phyloP scores from a whole-genome alignment of 2,888 invertebrate genomes.

The Cantharis flavilabris region DNA sequence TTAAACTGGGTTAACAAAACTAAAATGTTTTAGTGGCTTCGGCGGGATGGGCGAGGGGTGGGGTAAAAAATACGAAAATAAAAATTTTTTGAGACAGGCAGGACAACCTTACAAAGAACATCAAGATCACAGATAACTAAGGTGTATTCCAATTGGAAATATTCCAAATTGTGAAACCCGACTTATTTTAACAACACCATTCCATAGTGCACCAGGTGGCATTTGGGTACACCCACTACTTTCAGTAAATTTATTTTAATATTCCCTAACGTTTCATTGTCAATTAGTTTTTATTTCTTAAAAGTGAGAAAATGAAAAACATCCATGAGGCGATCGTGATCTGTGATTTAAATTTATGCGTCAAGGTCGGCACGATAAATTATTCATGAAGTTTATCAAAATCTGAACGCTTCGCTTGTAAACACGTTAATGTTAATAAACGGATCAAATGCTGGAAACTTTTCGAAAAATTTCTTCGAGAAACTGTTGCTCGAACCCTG shows the following conservation, averaged over 20 bases:
- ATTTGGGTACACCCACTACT: slow-evolving; percentile 18
- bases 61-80: not conserved
- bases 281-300: not conserved
- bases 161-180: slow-evolving; percentile 35
- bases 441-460: not conserved
- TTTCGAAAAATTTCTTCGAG: not conserved
- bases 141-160: slow-evolving; percentile 34
- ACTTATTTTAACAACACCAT: slow-evolving; percentile 29
- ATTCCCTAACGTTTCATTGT: not conserved
- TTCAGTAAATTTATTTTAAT: slow-evolving; percentile 8
- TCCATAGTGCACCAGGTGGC: slow-evolving; percentile 21
- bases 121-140: slow-evolving; percentile 28
- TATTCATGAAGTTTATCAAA: not conserved
- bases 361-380: not conserved
- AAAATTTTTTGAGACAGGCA: not conserved
- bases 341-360: not conserved
- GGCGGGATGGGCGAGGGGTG: not conserved
- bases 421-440: not conserved
- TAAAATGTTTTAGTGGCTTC: too few species aligned
- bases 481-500: too few species aligned
- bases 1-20: not conserved
- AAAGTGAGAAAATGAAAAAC: not conserved
- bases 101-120: slow-evolving; percentile 12
- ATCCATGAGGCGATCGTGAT: not conserved
- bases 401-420: not conserved